Evolutionary conservation across 2,113 vertebrate species (phyloP).

Genomic region (Poicephalus meyeri): DNA sequence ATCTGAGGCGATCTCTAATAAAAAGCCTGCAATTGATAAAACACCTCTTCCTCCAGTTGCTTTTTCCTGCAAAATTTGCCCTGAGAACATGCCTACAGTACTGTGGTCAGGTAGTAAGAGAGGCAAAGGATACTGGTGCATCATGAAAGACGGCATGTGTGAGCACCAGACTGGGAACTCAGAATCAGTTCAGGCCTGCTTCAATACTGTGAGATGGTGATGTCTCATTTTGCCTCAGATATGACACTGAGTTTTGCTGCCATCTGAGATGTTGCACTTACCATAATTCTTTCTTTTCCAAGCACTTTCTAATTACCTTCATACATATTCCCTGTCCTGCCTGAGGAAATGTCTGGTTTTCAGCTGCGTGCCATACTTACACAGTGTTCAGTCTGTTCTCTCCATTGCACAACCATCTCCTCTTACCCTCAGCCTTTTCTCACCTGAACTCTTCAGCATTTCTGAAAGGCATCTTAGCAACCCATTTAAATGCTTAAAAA

Average conservation of each 20-base stretch:
- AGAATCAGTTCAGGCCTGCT: neutral
- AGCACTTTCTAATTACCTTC: neutral
- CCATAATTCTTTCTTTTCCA: neutral
- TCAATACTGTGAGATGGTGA: neutral
- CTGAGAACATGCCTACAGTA: neutral
- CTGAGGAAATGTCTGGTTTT: neutral
- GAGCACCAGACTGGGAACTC: neutral
- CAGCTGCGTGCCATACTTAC: neutral
- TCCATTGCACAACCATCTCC: neutral
- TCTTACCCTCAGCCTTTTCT: neutral
- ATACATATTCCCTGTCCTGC: neutral
- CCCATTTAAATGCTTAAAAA: neutral
- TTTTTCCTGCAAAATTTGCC: neutral
- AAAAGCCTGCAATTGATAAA: neutral
- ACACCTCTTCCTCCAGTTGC: neutral
- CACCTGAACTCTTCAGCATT: neutral
- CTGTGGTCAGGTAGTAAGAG: neutral
- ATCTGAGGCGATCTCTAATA: neutral
- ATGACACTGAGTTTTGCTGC: neutral
- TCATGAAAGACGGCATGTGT: neutral
- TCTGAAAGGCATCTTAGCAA: neutral
- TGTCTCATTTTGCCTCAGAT: neutral
- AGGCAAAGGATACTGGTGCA: neutral
- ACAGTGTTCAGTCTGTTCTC: neutral
- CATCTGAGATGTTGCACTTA: neutral